Conservation (phyloP, 2,888 invertebrate genomes). For the Tiphia femorata region DNA sequence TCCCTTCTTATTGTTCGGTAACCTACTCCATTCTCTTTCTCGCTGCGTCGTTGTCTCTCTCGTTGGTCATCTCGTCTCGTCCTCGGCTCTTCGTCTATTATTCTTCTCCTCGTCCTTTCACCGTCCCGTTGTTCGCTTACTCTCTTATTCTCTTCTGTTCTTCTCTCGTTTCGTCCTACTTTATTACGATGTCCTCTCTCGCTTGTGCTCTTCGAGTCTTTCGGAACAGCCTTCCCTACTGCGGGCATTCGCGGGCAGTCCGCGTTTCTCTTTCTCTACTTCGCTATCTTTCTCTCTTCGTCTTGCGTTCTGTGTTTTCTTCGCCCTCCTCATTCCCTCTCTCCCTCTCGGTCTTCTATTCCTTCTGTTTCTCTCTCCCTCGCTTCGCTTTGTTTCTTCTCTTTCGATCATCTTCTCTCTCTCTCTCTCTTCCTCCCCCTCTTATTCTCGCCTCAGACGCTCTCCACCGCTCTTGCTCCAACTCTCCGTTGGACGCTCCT, state of each 20-base stretch:
- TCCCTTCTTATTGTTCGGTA: too few species aligned
- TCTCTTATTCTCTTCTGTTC: too few species aligned
- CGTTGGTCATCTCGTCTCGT: too few species aligned
- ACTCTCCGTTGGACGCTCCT: too few species aligned
- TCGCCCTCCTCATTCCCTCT: background rate
- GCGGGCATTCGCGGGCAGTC: constrained; percentile 28
- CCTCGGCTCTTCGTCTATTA: too few species aligned
- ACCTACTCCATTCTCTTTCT: too few species aligned
- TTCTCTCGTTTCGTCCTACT: too few species aligned
- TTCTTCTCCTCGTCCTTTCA: too few species aligned
- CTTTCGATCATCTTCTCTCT: constrained; percentile 7
- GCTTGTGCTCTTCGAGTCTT: constrained; percentile 4
- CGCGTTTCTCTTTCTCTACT: constrained; percentile 30
- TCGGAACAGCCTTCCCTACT: constrained; percentile 22
- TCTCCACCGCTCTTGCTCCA: constrained; percentile 8
- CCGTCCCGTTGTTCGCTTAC: too few species aligned
- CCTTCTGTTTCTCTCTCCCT: constrained; percentile 4
- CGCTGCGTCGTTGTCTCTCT: too few species aligned
- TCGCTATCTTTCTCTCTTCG: constrained; percentile 20
- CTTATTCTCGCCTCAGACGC: constrained; percentile 3
- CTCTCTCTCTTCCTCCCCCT: background rate
- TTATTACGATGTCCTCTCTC: too few species aligned
- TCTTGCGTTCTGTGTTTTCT: constrained; percentile 8
- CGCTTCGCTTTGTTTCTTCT: background rate
- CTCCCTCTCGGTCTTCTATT: constrained; percentile 3